These are phyloP conservation scores for Hirtodrosophila histrioides DNA, from an alignment of 2,888 invertebrate genomes.

Conservation along the genomic window DNA sequence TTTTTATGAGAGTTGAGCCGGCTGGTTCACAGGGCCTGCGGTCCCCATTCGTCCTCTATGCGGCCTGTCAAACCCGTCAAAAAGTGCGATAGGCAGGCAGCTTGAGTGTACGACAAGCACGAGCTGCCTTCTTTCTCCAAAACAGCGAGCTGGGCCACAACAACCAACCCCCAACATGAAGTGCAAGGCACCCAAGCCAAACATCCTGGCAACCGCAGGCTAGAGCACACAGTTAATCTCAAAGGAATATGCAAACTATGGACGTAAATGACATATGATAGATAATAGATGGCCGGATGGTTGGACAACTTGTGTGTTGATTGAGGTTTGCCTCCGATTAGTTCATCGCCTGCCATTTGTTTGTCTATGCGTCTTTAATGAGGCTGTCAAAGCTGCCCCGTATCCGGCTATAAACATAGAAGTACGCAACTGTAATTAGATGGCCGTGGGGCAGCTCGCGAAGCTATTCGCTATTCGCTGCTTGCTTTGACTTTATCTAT, in stretches of 20 bases:
- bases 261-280: slow-evolving; percentile 65
- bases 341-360: slow-evolving; percentile 30
- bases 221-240: slow-evolving; percentile 33
- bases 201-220: slow-evolving; percentile 46
- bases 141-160: slow-evolving; percentile 1
- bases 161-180: slow-evolving; percentile 10
- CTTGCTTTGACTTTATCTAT: slow-evolving; percentile 40
- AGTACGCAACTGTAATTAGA: slow-evolving; percentile 41
- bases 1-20: slow-evolving; percentile 54
- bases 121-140: slow-evolving; percentile 6
- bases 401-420: slow-evolving; percentile 14
- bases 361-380: slow-evolving; percentile 51
- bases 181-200: slow-evolving; percentile 26
- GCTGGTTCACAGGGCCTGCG: slow-evolving; percentile 14
- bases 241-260: slow-evolving; percentile 48
- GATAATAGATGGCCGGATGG: slow-evolving; percentile 32
- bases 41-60: slow-evolving; percentile 29
- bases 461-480: slow-evolving; percentile 28
- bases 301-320: slow-evolving; percentile 3
- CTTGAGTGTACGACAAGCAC: slow-evolving; percentile 34
- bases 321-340: slow-evolving; percentile 32
- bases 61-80: slow-evolving; percentile 67
- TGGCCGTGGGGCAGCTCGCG: slow-evolving; percentile 31
- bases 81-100: slow-evolving; percentile 57
- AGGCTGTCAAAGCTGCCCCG: slow-evolving; percentile 32